Percentiles rank a stretch among this genome's conserved stretches.
Conservation (phyloP, 92 coral and sea anemone species). For the Phymanthus crucifer region DNA sequence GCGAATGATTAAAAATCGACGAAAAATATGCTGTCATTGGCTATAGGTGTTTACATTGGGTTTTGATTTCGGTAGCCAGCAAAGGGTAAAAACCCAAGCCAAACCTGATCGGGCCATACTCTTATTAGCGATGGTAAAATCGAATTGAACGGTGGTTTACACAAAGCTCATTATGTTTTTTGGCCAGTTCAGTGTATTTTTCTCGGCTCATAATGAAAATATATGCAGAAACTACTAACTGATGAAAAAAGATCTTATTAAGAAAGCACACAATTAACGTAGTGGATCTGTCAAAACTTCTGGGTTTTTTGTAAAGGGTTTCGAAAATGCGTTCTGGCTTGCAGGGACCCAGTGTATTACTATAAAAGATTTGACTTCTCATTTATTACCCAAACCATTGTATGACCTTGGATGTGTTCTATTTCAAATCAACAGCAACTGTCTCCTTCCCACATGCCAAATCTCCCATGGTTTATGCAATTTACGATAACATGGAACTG, state of each 20-base stretch:
- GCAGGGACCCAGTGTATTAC: neutral
- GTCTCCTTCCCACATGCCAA: conserved; percentile 76
- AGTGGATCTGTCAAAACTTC: neutral
- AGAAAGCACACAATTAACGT: neutral
- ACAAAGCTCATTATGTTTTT: neutral
- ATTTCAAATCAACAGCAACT: conserved; percentile 83
- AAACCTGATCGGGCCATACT: neutral
- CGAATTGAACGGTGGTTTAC: neutral
- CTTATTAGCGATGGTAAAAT: conserved; percentile 12
- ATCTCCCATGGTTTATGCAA: conserved; percentile 65
- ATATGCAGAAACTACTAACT: neutral
- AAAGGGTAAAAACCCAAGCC: neutral
- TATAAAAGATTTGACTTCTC: conserved; percentile 6
- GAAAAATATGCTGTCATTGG: conserved; percentile 76
- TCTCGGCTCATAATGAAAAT: neutral
- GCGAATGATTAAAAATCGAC: conserved; percentile 74
- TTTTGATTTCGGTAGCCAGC: conserved; percentile 15
- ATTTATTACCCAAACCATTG: conserved; percentile 22
- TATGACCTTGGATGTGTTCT: conserved; percentile 49
- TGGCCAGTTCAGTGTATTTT: neutral
- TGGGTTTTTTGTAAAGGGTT: neutral
- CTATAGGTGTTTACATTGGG: conserved; percentile 58
- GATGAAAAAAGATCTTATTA: neutral
- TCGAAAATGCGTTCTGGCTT: neutral
- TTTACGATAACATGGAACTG: conserved; percentile 61